Conservation (phyloP, 2,113 vertebrate genomes). For the Phoenicopterus ruber region DNA sequence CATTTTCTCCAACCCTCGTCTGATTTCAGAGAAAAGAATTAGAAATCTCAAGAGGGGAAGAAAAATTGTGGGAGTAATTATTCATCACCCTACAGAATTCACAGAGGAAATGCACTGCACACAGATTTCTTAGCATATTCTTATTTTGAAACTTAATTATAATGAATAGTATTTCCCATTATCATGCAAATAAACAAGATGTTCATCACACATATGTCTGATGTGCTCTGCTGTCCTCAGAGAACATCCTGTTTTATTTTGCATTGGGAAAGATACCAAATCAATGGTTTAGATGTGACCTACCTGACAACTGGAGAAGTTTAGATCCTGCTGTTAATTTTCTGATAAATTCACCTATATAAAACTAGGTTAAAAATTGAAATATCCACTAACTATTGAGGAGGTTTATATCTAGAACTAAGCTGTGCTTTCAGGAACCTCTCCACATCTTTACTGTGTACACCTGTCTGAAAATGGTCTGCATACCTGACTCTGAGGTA, state of each 20-base stretch:
- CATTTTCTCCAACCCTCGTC: not conserved
- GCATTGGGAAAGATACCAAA: not conserved
- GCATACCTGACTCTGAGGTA: not conserved
- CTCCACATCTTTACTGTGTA: not conserved
- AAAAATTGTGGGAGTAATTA: slow-evolving; percentile 1
- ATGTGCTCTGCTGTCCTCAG: not conserved
- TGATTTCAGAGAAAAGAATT: not conserved
- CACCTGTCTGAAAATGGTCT: not conserved
- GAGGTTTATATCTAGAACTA: not conserved
- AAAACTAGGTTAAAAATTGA: not conserved
- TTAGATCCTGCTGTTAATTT: not conserved
- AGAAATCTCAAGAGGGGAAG: not conserved
- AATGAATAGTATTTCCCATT: not conserved
- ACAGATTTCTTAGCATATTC: not conserved
- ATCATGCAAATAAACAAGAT: not conserved
- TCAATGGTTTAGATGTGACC: not conserved
- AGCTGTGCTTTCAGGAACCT: not conserved
- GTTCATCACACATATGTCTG: not conserved
- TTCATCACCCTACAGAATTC: not conserved
- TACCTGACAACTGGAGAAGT: not conserved
- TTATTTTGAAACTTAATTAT: not conserved
- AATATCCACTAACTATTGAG: not conserved
- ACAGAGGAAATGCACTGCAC: not conserved
- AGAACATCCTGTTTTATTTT: not conserved
- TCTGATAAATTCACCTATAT: not conserved